Evolutionary conservation across 2,888 invertebrate genomes (phyloP).

Genomic region (Pantelozetes paolii): DNA sequence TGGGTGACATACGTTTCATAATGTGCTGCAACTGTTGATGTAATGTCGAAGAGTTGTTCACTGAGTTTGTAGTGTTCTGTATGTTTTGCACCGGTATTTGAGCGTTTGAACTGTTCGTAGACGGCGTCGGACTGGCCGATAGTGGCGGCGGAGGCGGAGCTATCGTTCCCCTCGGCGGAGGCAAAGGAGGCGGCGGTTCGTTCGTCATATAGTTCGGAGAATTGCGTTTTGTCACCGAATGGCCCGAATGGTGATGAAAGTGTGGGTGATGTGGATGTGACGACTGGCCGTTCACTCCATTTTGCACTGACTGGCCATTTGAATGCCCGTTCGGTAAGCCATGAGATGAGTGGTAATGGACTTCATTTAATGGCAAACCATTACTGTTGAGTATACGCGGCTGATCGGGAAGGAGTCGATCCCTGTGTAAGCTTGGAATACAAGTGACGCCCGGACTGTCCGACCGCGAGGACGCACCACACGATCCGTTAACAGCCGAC

Average conservation of each 20-base stretch:
- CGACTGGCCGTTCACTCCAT: neutral
- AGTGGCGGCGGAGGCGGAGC: conserved; percentile 62
- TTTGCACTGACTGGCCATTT: neutral
- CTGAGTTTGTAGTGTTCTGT: conserved; percentile 52
- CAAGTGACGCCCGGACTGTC: conserved; percentile 14
- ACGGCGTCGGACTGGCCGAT: neutral
- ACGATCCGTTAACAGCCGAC: neutral
- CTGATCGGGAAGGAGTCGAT: conserved; percentile 27
- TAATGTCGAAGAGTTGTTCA: conserved; percentile 21
- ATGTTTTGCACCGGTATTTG: conserved; percentile 55
- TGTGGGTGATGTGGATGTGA: conserved; percentile 33
- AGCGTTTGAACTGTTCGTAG: conserved; percentile 34
- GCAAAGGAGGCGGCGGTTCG: conserved; percentile 50
- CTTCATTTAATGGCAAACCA: conserved; percentile 23
- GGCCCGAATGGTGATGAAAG: conserved; percentile 43
- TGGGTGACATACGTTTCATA: conserved; percentile 68
- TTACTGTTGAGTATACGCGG: conserved; percentile 31
- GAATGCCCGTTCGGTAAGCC: conserved; percentile 5
- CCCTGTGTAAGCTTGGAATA: neutral
- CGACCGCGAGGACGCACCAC: conserved; percentile 13
- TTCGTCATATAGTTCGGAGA: conserved; percentile 39
- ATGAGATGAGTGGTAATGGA: conserved; percentile 15
- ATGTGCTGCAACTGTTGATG: conserved; percentile 60
- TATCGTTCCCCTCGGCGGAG: conserved; percentile 48
- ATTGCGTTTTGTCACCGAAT: conserved; percentile 39